A percentile compares a stretch with the other conserved stretches of the same genome.
Conservation (phyloP, 2,113 vertebrate species). For the Sitta europaea region DNA sequence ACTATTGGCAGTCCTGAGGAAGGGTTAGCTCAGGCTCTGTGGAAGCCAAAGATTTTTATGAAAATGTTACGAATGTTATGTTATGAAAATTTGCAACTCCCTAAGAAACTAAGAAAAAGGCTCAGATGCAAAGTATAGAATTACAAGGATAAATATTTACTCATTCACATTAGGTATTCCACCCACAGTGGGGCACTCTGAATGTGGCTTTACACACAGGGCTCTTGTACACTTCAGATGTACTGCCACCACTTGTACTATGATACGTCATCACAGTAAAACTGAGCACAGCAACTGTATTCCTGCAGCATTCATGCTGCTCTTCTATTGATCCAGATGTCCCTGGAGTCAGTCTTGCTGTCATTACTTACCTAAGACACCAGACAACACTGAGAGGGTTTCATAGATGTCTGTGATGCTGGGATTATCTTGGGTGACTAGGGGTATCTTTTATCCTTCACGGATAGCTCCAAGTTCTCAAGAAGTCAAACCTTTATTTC, state of each 20-base stretch:
- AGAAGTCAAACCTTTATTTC: neutral
- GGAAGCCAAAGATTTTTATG: neutral
- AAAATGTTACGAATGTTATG: no score
- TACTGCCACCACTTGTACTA: neutral
- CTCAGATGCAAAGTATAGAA: neutral
- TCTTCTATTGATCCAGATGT: neutral
- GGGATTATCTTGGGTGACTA: neutral
- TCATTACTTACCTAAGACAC: neutral
- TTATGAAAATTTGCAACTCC: neutral
- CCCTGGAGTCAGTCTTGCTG: neutral
- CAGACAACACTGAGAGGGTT: neutral
- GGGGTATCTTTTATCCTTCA: neutral
- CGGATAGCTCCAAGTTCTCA: neutral
- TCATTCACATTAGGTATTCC: neutral
- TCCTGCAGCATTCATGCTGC: neutral
- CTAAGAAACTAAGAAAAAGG: neutral
- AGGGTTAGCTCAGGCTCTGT: neutral
- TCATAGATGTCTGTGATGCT: neutral
- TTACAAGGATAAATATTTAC: neutral
- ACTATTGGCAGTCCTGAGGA: neutral
- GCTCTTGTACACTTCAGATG: neutral
- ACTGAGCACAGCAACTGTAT: neutral
- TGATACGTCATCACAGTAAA: neutral
- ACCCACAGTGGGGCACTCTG: accelerated
- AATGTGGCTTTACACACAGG: neutral